phyloP scores from a whole-genome alignment of 2,888 invertebrate species.

The Tyria jacobaeae region DNA sequence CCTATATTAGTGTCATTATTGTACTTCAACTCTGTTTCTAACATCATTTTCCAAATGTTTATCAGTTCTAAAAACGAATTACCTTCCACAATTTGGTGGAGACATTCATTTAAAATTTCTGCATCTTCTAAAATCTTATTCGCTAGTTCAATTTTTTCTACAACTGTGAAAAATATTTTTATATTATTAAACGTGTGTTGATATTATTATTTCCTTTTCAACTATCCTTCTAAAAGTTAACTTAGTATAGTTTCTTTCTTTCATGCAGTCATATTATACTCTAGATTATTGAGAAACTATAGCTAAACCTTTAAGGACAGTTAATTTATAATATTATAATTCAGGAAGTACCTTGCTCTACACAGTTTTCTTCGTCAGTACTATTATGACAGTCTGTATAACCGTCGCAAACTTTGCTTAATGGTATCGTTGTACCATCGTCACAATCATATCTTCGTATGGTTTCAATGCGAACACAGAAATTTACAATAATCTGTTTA shows the following conservation, averaged over 20 bases:
- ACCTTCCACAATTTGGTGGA: neutral
- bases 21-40: neutral
- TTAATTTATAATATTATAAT: no score
- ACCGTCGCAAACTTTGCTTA: conserved; percentile 6
- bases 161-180: neutral
- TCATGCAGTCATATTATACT: neutral
- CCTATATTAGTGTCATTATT: neutral
- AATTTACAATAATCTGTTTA: neutral
- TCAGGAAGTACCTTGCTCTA: neutral
- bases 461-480: conserved; percentile 1
- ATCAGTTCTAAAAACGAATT: neutral
- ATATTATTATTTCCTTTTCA: no score
- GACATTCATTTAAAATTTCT: neutral
- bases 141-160: neutral
- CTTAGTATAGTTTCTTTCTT: no score
- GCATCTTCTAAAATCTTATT: neutral
- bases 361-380: conserved; percentile 7
- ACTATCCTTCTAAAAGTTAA: no score
- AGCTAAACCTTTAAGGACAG: no score
- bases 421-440: conserved; percentile 11
- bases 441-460: neutral
- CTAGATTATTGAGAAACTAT: no score
- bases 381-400: neutral
- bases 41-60: neutral
- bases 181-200: no score